Evolutionary conservation across 1,140 invertebrate genomes (phyloP).

Genomic region (Thaumetopoea pityocampa): DNA sequence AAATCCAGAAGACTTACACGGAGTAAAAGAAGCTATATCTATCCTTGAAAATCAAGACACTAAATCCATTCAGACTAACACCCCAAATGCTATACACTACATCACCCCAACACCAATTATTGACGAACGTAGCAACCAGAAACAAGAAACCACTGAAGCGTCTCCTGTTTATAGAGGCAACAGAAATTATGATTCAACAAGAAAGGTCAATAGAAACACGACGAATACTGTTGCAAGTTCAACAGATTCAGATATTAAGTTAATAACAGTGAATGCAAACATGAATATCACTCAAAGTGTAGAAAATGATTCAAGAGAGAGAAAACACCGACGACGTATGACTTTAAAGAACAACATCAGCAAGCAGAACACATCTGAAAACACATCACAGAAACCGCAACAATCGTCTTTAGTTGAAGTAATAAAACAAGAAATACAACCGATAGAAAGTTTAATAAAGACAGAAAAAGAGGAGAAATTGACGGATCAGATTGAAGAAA

Average conservation of each 20-base stretch:
- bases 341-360: constrained; percentile 32
- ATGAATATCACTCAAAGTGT: constrained; percentile 31
- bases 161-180: constrained; percentile 54
- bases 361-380: constrained; percentile 24
- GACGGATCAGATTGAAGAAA: constrained; percentile 46
- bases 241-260: constrained; percentile 34
- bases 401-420: constrained; percentile 34
- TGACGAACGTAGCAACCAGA: constrained; percentile 52
- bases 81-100: constrained; percentile 33
- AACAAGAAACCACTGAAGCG: constrained; percentile 22
- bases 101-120: constrained; percentile 50
- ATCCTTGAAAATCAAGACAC: constrained; percentile 65
- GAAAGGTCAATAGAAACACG: constrained; percentile 19
- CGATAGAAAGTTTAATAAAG: constrained; percentile 27
- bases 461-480: constrained; percentile 39
- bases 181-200: constrained; percentile 36
- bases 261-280: constrained; percentile 41
- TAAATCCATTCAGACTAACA: constrained; percentile 4
- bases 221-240: constrained; percentile 8
- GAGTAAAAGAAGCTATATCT: constrained; percentile 68
- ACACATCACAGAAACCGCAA: constrained; percentile 24
- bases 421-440: constrained; percentile 46
- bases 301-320: constrained; percentile 23
- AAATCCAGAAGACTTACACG: constrained; percentile 64
- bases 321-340: constrained; percentile 48